Conservation (phyloP, 30 jellyfish, hydroid and myxozoan species). For the Aurelia coerulea region DNA sequence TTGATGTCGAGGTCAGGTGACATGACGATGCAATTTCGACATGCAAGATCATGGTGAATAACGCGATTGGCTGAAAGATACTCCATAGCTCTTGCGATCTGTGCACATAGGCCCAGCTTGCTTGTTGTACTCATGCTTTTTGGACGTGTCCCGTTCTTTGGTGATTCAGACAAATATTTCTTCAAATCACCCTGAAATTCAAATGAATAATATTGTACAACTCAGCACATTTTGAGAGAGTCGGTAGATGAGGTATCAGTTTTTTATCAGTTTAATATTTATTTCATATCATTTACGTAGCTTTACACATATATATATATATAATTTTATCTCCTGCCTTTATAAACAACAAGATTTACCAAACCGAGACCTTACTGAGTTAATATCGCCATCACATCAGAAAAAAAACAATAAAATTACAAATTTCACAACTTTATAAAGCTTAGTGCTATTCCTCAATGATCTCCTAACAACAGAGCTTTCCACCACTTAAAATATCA, state of each 20-base stretch:
- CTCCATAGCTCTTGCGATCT: conserved; percentile 92
- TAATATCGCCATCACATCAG: too few relatives aligned
- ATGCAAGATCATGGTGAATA: conserved; percentile 95
- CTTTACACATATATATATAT: too few relatives aligned
- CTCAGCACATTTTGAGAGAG: not conserved
- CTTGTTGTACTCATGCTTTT: conserved; percentile 30
- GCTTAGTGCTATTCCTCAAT: too few relatives aligned
- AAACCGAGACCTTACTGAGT: too few relatives aligned
- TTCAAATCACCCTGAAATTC: conserved; percentile 87
- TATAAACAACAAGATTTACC: too few relatives aligned
- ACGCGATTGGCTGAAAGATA: conserved; percentile 77
- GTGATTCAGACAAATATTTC: conserved; percentile 39
- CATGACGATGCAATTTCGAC: conserved; percentile 89
- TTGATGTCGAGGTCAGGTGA: conserved; percentile 72
- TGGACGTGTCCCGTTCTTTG: conserved; percentile 13
- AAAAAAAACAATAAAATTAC: too few relatives aligned
- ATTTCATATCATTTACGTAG: too few relatives aligned
- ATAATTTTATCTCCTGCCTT: too few relatives aligned
- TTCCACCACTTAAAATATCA: too few relatives aligned
- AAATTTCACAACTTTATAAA: too few relatives aligned
- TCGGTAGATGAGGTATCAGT: not conserved
- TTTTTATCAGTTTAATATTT: not conserved
- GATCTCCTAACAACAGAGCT: too few relatives aligned
- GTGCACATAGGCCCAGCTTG: conserved; percentile 57
- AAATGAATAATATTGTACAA: not conserved